Evolutionary conservation across 2,113 vertebrate species (phyloP), one percentile per base, ranked within the genome.

Genomic region (Embiotoca jacksoni): DNA sequence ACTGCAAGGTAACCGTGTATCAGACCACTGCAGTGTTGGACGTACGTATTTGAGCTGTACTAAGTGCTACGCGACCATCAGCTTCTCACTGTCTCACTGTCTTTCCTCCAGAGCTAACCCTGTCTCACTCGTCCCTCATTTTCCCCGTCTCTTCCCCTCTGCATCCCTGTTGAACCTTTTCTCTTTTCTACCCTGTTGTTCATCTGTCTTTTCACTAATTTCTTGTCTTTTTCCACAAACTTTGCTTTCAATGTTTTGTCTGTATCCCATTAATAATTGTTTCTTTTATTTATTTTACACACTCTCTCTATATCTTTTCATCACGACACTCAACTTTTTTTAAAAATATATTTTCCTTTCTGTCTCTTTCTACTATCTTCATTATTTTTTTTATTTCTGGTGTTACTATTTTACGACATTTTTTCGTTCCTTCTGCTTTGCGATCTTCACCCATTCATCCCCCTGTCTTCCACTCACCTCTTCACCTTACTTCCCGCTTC

Each of bases 51-150:
- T 62, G 23, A 78, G 55, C 16, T 66, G 16, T 50, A 10, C 58
- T 46, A 44, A 52, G 37, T 32, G 44, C 14, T 41, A 58, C 44
- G 39, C 46, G 81, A 16, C 61, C 53, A 30, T 33, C 63, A 63
- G 1, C 55, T 49, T 78, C 81, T 78, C 86, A 77, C 72, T 74
- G 47, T 70, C 67, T 81, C 66, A 58, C 77, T 30, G 32, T 75
- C 63, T 81, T 23, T 84, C 63, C 63, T 85, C 78, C 60, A 70
- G 37, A 59, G 53, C 69, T 82, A 76, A 83, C 61, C 61, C 80
- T 50, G 46, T 81, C 46, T 80, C 52, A 72, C 77, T 58, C 32
- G 9, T 72, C 58, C 60, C 44, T 70, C 57, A 65, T 68, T 32
- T 67, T 64, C 69, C 58, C 64, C 46, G 33, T 74, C 36, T 67